A percentile compares a stretch with the other conserved stretches of the same genome.
These are phyloP conservation scores for Melipona bicolor DNA, from an alignment of 2,888 invertebrate species.

Conservation along the genomic window DNA sequence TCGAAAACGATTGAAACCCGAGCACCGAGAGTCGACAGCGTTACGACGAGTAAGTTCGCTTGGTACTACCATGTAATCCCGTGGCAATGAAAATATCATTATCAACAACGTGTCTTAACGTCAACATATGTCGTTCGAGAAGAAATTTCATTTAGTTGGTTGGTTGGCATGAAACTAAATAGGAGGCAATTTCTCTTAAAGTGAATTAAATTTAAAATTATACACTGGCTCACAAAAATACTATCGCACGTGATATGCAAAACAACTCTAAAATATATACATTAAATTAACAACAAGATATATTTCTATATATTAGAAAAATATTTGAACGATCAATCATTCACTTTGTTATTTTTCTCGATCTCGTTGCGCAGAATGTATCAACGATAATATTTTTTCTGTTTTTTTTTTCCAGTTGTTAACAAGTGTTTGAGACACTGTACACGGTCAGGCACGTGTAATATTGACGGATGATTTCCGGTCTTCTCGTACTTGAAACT, in stretches of 20 bases:
- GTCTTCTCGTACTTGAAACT: not conserved
- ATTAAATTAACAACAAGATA: no score
- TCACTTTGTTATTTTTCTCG: no score
- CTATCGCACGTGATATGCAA: no score
- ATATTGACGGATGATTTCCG: not conserved
- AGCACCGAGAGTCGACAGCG: not conserved
- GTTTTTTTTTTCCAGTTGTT: no score
- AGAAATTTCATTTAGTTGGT: not conserved
- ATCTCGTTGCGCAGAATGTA: no score
- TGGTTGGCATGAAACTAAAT: not conserved
- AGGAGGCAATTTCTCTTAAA: not conserved
- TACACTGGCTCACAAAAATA: not conserved
- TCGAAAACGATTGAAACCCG: not conserved
- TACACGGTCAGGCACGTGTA: not conserved
- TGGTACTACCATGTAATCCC: not conserved
- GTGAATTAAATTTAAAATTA: not conserved
- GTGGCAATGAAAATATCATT: not conserved
- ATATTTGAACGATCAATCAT: no score
- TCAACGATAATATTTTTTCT: no score
- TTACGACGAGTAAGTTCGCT: not conserved
- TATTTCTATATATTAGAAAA: no score
- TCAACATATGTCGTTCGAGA: not conserved
- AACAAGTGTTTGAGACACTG: not conserved
- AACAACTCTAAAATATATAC: no score
- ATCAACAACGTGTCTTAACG: not conserved